Evolutionary conservation across 1,140 invertebrate genomes (phyloP).

Genomic region (Apis cerana): DNA sequence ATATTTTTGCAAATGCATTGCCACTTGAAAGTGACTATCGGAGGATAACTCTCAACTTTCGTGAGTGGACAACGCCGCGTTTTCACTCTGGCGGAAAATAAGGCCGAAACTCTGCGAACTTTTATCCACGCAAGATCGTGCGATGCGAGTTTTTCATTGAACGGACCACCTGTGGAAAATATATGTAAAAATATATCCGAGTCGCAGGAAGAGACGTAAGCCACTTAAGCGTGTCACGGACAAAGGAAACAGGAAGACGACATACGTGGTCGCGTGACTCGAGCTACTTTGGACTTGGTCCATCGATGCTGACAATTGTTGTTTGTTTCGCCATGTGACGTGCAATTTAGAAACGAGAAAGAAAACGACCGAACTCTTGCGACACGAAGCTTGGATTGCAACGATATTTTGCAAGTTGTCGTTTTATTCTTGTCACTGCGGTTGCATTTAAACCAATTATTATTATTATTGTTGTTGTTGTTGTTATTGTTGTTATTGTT

Average conservation of each 20-base stretch:
- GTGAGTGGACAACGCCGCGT: too few species aligned
- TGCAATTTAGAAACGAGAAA: constrained; percentile 22
- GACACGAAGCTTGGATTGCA: not conserved
- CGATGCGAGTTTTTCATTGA: not conserved
- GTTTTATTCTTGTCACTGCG: not conserved
- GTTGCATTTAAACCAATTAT: too few species aligned
- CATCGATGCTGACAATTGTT: constrained; percentile 30
- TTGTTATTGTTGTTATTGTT: too few species aligned
- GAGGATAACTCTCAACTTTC: too few species aligned
- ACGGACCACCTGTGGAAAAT: constrained; percentile 4
- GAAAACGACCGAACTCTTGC: not conserved
- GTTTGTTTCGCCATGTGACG: constrained; percentile 24
- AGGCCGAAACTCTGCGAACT: too few species aligned
- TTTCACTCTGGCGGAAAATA: too few species aligned
- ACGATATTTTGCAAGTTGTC: not conserved
- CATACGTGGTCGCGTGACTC: constrained; percentile 35
- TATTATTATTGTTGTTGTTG: too few species aligned
- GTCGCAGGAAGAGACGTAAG: not conserved
- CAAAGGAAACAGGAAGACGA: constrained; percentile 26
- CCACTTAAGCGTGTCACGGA: not conserved
- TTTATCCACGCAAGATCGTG: not conserved
- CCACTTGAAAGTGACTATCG: too few species aligned
- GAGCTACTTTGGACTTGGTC: constrained; percentile 24
- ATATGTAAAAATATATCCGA: not conserved
- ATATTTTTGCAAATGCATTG: too few species aligned